Conservation (phyloP, 2,113 vertebrate genomes). For the Hydropotes inermis region DNA sequence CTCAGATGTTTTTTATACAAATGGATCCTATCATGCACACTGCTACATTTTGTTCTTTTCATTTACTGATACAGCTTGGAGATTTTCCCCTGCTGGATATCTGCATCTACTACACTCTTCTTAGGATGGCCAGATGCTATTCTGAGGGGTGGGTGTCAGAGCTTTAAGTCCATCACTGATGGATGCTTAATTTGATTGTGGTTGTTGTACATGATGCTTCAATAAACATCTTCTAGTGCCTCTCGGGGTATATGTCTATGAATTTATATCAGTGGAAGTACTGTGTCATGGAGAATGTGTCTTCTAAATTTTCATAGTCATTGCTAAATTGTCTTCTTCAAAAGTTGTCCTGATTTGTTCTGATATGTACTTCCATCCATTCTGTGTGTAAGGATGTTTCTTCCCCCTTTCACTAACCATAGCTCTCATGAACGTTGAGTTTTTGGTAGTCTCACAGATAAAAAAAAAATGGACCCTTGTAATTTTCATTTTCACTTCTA, state of each 20-base stretch:
- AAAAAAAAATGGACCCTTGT: background rate
- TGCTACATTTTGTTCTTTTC: background rate
- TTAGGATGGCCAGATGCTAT: background rate
- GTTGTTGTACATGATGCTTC: background rate
- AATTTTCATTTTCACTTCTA: background rate
- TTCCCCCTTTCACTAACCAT: rapidly evolving
- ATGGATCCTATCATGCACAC: background rate
- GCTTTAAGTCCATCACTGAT: background rate
- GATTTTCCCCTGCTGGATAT: background rate
- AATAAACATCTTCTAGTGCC: background rate
- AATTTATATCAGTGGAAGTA: background rate
- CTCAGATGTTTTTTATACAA: background rate
- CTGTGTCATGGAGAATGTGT: background rate
- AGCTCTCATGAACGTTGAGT: background rate
- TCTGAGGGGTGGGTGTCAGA: background rate
- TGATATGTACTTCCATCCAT: background rate
- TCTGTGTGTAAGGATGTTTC: background rate
- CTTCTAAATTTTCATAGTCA: background rate
- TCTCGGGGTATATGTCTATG: background rate
- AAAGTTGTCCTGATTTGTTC: background rate
- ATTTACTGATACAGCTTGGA: background rate
- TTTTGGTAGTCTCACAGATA: background rate
- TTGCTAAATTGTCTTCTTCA: background rate
- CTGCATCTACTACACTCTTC: background rate
- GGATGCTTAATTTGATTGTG: background rate